These are phyloP conservation scores for Troglohyphantes excavatus DNA, from an alignment of 2,888 invertebrate genomes.

Conservation along the genomic window DNA sequence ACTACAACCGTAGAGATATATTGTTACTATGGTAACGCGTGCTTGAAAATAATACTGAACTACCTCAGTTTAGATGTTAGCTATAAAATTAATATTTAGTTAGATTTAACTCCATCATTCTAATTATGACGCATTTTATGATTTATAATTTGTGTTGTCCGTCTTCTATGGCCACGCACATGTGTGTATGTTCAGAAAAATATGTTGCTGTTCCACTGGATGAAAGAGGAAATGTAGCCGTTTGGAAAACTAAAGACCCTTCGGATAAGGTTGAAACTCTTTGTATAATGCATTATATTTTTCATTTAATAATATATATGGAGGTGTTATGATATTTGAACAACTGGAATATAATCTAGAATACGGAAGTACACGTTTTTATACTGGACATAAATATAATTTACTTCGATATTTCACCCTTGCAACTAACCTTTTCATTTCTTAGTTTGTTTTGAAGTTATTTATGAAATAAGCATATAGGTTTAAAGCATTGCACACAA, in stretches of 20 bases:
- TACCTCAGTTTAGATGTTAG: too few relatives aligned
- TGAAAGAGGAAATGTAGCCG: constrained; percentile 46
- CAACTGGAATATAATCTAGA: too few relatives aligned
- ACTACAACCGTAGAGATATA: constrained; percentile 5
- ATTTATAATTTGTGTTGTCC: constrained; percentile 46
- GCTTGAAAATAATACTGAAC: not conserved
- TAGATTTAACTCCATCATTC: not conserved
- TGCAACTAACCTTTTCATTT: too few relatives aligned
- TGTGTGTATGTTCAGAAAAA: constrained; percentile 41
- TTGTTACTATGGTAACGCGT: constrained; percentile 13
- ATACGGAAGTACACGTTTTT: too few relatives aligned
- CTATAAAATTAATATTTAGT: not conserved
- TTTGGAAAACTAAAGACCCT: constrained; percentile 21
- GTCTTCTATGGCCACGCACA: constrained; percentile 24
- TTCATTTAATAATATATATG: too few relatives aligned
- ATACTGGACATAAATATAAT: too few relatives aligned
- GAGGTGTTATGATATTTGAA: too few relatives aligned
- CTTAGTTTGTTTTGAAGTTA: too few relatives aligned
- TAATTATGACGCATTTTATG: not conserved
- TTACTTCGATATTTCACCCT: too few relatives aligned
- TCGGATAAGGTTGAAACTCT: not conserved
- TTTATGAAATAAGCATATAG: too few relatives aligned
- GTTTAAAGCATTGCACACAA: too few relatives aligned
- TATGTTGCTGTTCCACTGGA: constrained; percentile 49
- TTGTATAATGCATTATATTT: too few relatives aligned